These are phyloP conservation scores for Pseudorhiza aurosa DNA, from an alignment of 30 jellyfish, hydroid and myxozoan genomes.

Conservation along the genomic window DNA sequence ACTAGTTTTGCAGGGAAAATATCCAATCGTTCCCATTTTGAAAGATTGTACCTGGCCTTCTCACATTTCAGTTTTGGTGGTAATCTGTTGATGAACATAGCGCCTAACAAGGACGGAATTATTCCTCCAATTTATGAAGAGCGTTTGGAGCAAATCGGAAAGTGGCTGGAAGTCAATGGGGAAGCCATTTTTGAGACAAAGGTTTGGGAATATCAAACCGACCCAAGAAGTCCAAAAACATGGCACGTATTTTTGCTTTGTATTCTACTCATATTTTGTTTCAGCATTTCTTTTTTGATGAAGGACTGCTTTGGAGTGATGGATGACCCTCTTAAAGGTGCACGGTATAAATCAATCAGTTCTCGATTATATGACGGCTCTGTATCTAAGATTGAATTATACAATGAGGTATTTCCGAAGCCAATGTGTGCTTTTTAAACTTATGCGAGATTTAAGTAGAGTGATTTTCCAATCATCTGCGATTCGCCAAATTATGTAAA, in stretches of 20 bases:
- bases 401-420: too few species aligned
- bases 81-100: conserved; percentile 83
- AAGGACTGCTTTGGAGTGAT: background rate
- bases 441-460: too few species aligned
- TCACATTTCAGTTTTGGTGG: conserved; percentile 93
- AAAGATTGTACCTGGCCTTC: too few species aligned
- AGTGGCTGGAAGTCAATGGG: conserved; percentile 82
- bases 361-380: too few species aligned
- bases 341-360: too few species aligned
- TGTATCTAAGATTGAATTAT: too few species aligned
- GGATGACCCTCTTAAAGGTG: too few species aligned
- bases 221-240: conserved; percentile 16
- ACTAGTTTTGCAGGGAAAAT: too few species aligned
- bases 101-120: conserved; percentile 88
- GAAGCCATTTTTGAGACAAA: conserved; percentile 80
- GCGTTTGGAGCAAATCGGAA: conserved; percentile 78
- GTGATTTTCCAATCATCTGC: too few species aligned
- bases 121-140: conserved; percentile 91
- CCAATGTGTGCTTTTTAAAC: too few species aligned
- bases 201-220: conserved; percentile 85
- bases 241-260: conserved; percentile 38
- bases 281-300: background rate
- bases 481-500: too few species aligned
- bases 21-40: too few species aligned
- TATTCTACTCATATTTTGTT: background rate